Conservation (phyloP, 2,797 vertebrate species). For the Clarias laeviceps region DNA sequence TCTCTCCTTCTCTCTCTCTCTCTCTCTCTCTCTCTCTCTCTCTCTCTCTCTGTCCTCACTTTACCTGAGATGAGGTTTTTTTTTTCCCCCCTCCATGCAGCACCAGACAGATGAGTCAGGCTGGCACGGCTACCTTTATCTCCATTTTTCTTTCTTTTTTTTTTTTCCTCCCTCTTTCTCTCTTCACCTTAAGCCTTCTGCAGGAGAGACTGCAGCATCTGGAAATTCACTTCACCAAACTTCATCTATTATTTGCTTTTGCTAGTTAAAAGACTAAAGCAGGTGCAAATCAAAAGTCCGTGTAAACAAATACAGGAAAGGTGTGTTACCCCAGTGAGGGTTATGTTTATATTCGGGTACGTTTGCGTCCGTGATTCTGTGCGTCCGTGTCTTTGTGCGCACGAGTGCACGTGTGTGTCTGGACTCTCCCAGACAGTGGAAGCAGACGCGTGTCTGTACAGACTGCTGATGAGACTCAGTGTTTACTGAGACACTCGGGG, state of each 20-base stretch:
- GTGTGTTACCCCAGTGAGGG: neutral
- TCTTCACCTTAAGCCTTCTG: constrained; percentile 29
- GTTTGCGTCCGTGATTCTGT: constrained; percentile 32
- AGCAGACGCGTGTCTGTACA: constrained; percentile 77
- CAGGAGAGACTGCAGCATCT: constrained; percentile 47
- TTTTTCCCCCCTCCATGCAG: constrained; percentile 71
- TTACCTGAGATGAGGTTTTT: constrained; percentile 73
- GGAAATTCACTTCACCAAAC: constrained; percentile 30
- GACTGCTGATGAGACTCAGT: constrained; percentile 81
- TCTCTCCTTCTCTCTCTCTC: constrained; percentile 9
- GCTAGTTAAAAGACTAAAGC: neutral
- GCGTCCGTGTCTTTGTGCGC: constrained; percentile 45
- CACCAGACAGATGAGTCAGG: constrained; percentile 75
- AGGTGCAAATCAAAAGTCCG: neutral
- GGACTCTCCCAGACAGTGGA: constrained; percentile 74
- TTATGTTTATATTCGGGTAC: constrained; percentile 17
- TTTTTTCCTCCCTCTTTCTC: too few relatives aligned
- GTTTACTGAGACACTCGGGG: constrained; percentile 67
- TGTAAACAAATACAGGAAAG: neutral
- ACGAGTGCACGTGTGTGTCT: constrained; percentile 17
- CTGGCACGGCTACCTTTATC: constrained; percentile 48
- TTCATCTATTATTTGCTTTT: constrained; percentile 33
- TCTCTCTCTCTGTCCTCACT: constrained; percentile 64
- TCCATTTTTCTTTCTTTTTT: constrained; percentile 33
- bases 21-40: constrained; percentile 32